A percentile compares a stretch with the other conserved stretches of the same genome.
These are phyloP conservation scores for Tetragonula carbonaria DNA, from an alignment of 2,888 invertebrate species.

Conservation along the genomic window DNA sequence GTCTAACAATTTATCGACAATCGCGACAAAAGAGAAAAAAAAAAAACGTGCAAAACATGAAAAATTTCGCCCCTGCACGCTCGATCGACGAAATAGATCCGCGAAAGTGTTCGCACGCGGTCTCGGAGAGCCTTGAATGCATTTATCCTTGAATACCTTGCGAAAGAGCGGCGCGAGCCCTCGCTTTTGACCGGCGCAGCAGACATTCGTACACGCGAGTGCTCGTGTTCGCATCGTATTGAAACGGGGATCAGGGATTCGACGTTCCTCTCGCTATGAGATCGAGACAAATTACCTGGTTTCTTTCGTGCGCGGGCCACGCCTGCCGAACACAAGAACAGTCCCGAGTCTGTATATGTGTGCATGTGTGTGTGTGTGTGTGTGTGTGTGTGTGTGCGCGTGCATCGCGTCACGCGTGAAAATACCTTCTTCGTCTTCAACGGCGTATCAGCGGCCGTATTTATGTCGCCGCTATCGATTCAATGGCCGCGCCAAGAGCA, in stretches of 20 bases:
- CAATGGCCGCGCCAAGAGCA: conserved; percentile 31
- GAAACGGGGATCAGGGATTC: conserved; percentile 21
- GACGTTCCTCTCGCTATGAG: conserved; percentile 9
- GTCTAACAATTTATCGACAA: not conserved
- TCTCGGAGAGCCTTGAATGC: conserved; percentile 70
- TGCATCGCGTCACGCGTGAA: conserved; percentile 43
- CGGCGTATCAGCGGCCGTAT: conserved; percentile 32
- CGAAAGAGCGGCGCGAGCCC: conserved; percentile 67
- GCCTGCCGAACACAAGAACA: not conserved
- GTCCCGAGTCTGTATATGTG: not conserved
- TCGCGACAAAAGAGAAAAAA: not conserved
- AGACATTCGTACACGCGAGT: conserved; percentile 46
- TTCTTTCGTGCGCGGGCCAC: not conserved
- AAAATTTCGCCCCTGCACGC: not conserved
- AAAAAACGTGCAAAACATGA: not conserved
- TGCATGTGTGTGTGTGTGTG: no score
- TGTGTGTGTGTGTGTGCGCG: no score
- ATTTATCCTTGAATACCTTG: conserved; percentile 76
- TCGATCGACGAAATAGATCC: conserved; percentile 31
- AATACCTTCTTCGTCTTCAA: conserved; percentile 40
- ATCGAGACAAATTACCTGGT: conserved; percentile 33
- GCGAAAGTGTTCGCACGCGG: conserved; percentile 33
- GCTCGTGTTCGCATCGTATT: conserved; percentile 16
- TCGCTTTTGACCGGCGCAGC: conserved; percentile 49
- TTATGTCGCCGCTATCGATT: conserved; percentile 63